Evolutionary conservation across 2,888 invertebrate genomes (phyloP), one percentile per base, ranked within the genome.

Genomic region (Cremastinae sp.): DNA sequence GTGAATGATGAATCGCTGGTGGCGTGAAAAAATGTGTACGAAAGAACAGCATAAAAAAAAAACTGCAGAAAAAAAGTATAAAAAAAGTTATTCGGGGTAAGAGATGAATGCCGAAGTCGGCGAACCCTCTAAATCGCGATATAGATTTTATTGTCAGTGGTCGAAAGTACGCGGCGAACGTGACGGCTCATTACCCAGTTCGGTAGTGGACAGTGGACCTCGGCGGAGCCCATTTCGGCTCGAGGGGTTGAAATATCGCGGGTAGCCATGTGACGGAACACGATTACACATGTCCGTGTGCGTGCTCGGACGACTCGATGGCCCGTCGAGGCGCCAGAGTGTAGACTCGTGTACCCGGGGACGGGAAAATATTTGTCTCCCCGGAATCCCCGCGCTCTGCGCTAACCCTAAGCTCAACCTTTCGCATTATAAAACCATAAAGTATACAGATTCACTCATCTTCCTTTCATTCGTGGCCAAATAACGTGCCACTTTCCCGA

Each of bases 401-500:
- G n/a, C n/a, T n/a, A n/a, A n/a, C n/a, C n/a, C n/a, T n/a, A n/a
- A n/a, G n/a, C n/a, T 79, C 85, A 84, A 86, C 84, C 86, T 84
- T 84, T 83, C 85, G 82, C 82, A 88, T 88, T 88, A 88, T 87
- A 88, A 88, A 88, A 88, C 88, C 87, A 88, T 88, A 88, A 88
- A 88, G 81, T 82, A 83, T 79, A 78, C 69, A 79, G 76, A 78
- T 78, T 79, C 80, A 76, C 75, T 79, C 72, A 65, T 78, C 64
- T 70, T 74, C 72, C 74, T 74, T 56, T 71, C 64, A 66, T 68
- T 79, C 75, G 62, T 77, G 73, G 65, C 69, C 45, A 65, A 56
- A 73, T 70, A 70, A 77, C 59, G 58, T 43, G 53, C 37, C 43
- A 55, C 51, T 59, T 72, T 62, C 65, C 41, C 47, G 66, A 53